A percentile compares a stretch with the other conserved stretches of the same genome.
phyloP scores from a whole-genome alignment of 2,113 vertebrate genomes.

The Lichenostomus cassidix region DNA sequence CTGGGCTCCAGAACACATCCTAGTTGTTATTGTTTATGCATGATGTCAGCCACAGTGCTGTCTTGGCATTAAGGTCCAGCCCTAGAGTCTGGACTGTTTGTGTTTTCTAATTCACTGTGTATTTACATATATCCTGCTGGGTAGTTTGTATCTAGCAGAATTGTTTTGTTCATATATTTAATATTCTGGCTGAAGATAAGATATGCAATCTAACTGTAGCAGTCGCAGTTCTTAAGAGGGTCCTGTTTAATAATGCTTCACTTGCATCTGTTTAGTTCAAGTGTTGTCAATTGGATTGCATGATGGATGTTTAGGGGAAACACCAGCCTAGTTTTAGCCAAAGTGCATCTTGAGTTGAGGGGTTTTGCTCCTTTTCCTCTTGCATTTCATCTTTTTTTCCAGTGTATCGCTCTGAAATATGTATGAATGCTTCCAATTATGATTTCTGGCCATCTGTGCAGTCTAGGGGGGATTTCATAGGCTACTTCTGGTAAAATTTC shows the following conservation, averaged over 20 bases:
- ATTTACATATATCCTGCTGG: not conserved
- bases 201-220: not conserved
- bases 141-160: not conserved
- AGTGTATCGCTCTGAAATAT: not conserved
- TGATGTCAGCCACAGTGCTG: not conserved
- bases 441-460: slow-evolving; percentile 24
- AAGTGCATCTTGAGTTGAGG: not conserved
- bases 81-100: not conserved
- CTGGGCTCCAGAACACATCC: not conserved
- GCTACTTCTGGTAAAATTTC: slow-evolving; percentile 26
- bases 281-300: not conserved
- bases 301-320: not conserved
- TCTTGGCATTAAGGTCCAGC: not conserved
- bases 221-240: not conserved
- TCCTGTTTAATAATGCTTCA: not conserved
- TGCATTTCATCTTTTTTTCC: not conserved
- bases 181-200: not conserved
- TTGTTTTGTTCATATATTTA: not conserved
- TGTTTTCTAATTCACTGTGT: not conserved
- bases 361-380: not conserved
- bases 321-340: not conserved
- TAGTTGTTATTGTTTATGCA: not conserved
- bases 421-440: not conserved
- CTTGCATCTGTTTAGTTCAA: not conserved
- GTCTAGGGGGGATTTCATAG: slow-evolving; percentile 12